A percentile compares a stretch with the other conserved stretches of the same genome.
These are phyloP conservation scores for Aricia artaxerxes DNA, from an alignment of 2,888 invertebrate genomes.

Conservation along the genomic window DNA sequence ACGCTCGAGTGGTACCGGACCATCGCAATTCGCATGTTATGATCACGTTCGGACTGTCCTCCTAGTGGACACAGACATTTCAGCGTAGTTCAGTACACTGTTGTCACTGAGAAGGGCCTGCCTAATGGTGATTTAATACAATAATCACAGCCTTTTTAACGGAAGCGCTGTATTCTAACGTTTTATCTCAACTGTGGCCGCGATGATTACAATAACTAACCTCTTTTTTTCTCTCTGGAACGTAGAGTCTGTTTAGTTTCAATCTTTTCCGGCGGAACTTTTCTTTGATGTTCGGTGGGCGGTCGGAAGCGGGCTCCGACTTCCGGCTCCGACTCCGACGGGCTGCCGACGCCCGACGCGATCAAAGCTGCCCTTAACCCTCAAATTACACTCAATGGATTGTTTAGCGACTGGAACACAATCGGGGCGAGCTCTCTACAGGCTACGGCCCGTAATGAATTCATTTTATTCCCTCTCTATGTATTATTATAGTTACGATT, in stretches of 20 bases:
- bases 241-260: not conserved
- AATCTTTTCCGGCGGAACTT: not conserved
- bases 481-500: not conserved
- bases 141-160: not conserved
- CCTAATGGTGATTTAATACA: not conserved
- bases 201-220: not conserved
- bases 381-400: conserved; percentile 13
- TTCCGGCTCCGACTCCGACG: not conserved
- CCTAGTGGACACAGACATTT: not conserved
- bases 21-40: not conserved
- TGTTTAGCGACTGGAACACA: conserved; percentile 5
- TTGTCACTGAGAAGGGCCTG: not conserved
- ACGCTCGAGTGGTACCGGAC: not conserved
- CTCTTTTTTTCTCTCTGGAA: not conserved
- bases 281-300: not conserved
- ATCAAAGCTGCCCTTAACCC: not conserved
- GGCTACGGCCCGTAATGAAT: not conserved
- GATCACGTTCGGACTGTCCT: not conserved
- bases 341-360: not conserved
- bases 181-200: not conserved
- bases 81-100: not conserved
- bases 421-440: not conserved
- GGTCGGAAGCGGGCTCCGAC: not conserved
- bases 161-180: not conserved
- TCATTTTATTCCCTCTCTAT: not conserved